Evolutionary conservation across 2,113 vertebrate genomes (phyloP).

Genomic region (Athene cunicularia): DNA sequence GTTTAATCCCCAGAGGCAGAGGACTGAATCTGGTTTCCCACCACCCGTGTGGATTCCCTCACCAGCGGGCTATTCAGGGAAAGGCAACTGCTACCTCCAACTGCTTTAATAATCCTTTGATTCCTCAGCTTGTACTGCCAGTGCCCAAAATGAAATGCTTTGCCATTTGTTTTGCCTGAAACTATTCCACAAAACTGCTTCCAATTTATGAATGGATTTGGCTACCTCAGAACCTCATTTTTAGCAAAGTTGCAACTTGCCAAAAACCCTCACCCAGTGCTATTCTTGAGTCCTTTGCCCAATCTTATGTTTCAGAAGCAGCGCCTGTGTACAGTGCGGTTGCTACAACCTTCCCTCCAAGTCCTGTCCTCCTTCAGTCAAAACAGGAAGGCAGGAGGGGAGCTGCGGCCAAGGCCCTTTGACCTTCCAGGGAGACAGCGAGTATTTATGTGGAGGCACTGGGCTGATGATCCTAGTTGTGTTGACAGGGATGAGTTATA

Average conservation of each 20-base stretch:
- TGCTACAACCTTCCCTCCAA: constrained; percentile 45
- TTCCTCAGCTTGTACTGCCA: constrained; percentile 66
- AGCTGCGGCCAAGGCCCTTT: constrained; percentile 29
- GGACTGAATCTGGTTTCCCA: constrained; percentile 34
- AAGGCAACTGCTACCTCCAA: constrained; percentile 46
- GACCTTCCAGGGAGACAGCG: constrained; percentile 43
- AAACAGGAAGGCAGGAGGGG: constrained; percentile 60
- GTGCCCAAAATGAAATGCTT: constrained; percentile 61
- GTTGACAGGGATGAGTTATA: constrained; percentile 67
- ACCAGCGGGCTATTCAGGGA: not conserved
- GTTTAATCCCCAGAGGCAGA: not conserved
- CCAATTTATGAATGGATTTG: constrained; percentile 69
- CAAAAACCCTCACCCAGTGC: constrained; percentile 49
- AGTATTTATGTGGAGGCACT: constrained; percentile 33
- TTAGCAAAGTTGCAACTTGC: constrained; percentile 30
- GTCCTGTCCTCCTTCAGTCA: constrained; percentile 35
- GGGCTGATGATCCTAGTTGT: constrained; percentile 8
- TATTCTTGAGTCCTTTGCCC: constrained; percentile 34
- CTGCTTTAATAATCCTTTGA: constrained; percentile 62
- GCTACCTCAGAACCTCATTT: constrained; percentile 58
- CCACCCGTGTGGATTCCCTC: not conserved
- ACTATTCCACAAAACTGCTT: constrained; percentile 68
- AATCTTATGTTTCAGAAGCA: constrained; percentile 44
- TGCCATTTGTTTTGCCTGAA: constrained; percentile 70
- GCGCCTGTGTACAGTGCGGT: not conserved